A percentile compares a stretch with the other conserved stretches of the same genome.
phyloP scores from a whole-genome alignment of 2,888 invertebrate genomes.

The Elaeidobius kamerunicus region DNA sequence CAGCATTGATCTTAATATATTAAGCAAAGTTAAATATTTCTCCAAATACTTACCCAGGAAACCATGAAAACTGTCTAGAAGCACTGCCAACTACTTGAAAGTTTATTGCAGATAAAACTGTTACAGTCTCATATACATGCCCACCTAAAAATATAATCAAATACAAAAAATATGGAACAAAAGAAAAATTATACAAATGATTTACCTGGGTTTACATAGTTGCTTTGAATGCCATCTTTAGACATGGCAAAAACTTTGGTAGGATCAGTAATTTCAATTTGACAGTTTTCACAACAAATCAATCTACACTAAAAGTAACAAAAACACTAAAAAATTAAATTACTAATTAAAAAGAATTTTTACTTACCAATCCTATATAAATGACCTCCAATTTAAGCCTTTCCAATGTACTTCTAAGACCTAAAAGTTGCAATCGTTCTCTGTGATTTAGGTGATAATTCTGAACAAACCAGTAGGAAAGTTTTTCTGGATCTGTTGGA shows the following conservation, averaged over 20 bases:
- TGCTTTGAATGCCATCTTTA: conserved; percentile 72
- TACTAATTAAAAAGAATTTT: neutral
- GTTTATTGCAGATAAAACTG: conserved; percentile 57
- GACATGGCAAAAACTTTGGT: conserved; percentile 78
- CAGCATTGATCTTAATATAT: no score
- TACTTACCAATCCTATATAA: conserved; percentile 51
- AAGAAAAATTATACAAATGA: neutral
- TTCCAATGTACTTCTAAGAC: conserved; percentile 65
- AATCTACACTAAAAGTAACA: conserved; percentile 50
- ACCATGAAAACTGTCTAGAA: conserved; percentile 78
- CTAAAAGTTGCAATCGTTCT: conserved; percentile 61
- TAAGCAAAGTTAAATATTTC: conserved; percentile 17
- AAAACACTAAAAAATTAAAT: no score
- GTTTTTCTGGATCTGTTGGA: conserved; percentile 63
- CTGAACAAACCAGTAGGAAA: conserved; percentile 80
- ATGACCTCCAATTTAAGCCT: conserved; percentile 60
- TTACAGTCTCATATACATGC: conserved; percentile 77
- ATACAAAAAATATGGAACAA: neutral
- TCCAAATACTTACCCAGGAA: conserved; percentile 64
- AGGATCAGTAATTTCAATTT: conserved; percentile 60
- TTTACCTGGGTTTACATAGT: conserved; percentile 72
- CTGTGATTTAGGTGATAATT: conserved; percentile 68
- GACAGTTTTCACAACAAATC: conserved; percentile 57
- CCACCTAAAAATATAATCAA: conserved; percentile 52
- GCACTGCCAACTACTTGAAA: conserved; percentile 55